phyloP scores from a whole-genome alignment of 2,113 vertebrate species.

The Lasiurus borealis region DNA sequence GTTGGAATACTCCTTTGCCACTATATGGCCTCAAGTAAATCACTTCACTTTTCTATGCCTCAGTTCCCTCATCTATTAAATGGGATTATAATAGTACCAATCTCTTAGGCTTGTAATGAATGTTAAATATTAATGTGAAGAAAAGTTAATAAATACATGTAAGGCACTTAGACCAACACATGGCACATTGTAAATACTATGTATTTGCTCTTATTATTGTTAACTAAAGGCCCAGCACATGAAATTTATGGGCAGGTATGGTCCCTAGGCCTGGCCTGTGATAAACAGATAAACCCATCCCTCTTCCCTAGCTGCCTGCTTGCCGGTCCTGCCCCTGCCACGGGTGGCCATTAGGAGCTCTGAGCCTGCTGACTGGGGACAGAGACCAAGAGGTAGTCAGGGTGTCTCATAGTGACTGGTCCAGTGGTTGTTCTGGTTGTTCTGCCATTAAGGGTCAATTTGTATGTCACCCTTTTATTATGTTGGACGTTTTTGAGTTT shows the following conservation, averaged over 20 bases:
- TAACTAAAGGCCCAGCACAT: neutral
- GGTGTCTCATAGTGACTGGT: too few species aligned
- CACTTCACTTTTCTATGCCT: neutral
- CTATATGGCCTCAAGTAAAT: neutral
- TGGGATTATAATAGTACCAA: neutral
- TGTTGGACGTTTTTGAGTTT: neutral
- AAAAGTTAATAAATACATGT: slow-evolving; percentile 4
- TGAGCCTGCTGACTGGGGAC: too few species aligned
- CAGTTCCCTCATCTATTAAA: neutral
- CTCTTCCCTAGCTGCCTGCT: too few species aligned
- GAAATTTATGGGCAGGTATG: too few species aligned
- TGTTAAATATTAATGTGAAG: slow-evolving; percentile 25
- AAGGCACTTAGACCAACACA: neutral
- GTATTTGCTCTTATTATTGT: slow-evolving; percentile 1
- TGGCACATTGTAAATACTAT: neutral
- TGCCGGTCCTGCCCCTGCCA: too few species aligned
- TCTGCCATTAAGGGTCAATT: too few species aligned
- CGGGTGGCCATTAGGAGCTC: too few species aligned
- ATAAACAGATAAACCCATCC: too few species aligned
- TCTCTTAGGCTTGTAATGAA: neutral
- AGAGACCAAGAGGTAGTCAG: too few species aligned
- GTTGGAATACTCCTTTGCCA: neutral
- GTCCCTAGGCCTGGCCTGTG: too few species aligned
- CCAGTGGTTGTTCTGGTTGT: too few species aligned
- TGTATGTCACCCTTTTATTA: too few species aligned